Base-by-base conservation (phyloP, 1,140 invertebrate genomes). In the Platyura marginata region DNA sequence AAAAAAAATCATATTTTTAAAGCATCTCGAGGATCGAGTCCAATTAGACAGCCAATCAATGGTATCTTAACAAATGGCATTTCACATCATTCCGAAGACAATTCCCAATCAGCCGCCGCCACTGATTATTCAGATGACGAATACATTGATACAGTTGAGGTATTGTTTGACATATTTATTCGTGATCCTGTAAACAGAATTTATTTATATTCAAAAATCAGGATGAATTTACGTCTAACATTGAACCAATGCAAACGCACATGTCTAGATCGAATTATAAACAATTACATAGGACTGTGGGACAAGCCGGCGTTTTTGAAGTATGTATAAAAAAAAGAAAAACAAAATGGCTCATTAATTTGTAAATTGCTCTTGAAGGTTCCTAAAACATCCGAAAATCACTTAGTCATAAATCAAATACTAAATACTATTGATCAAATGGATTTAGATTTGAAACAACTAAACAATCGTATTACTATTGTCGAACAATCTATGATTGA, bases 111-210 rank as follows among this genome's bases (percentile, higher is more conserved):
- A n/a, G n/a, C n/a, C n/a, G n/a, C n/a, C n/a, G n/a, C 67, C 16
- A 66, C 66, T 58, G 47, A 61, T 54, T 48, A 79, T 50, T 76
- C 74, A n/a, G 79, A 82, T 47, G 80, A 82, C 50, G 78, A 81
- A 60, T 83, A 77, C 57, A 79, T 76, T 45, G 80, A 84, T 60
- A 79, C 79, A 16, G 70, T 79, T 40, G 78, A 81, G 53, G 71
- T 79, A 53, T 64, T 40, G 20, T 21, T 42, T 33, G 21, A 37
- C 43, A 43, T 29, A 20, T 36, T 40, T 41, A 22, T 40, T 44
- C 20, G 18, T 43, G 23, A 37, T 42, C 21, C 25, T 22, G 39
- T 42, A 36, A 33, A 29, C 33, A 29, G 21, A 29, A 23, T 23
- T 23, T 25, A 32, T 40, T 42, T 8, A 23, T 19, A 6, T 5